Conservation (phyloP, 2,888 invertebrate species). For the Drosophila anomalata region DNA sequence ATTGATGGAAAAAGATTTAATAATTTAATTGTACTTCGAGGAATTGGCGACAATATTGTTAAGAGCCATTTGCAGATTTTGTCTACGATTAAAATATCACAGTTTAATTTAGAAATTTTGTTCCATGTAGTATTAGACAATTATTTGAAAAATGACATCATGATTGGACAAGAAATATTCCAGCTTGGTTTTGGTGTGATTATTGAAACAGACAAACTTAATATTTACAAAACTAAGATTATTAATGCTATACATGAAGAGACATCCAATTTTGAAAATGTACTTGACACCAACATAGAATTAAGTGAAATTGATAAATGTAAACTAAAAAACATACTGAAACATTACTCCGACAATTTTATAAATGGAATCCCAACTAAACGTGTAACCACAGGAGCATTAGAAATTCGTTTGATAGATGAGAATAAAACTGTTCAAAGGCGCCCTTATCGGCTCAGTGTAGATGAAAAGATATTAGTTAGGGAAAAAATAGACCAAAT, state of each 20-base stretch:
- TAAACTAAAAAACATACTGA: no score
- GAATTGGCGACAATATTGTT: constrained; percentile 9
- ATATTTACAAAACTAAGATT: no score
- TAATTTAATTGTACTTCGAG: constrained; percentile 14
- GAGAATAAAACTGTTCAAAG: constrained; percentile 2
- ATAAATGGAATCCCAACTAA: no score
- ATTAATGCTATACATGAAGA: no score
- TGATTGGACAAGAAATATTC: no score
- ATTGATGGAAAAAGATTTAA: constrained; percentile 9
- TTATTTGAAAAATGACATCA: neutral
- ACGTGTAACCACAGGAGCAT: neutral
- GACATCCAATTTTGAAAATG: neutral
- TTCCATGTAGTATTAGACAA: neutral
- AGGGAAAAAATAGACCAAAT: constrained; percentile 12
- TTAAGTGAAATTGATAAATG: neutral
- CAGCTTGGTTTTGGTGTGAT: no score
- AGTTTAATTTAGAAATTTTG: constrained; percentile 7
- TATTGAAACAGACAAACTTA: no score
- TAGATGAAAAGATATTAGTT: no score
- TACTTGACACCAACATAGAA: constrained; percentile 3
- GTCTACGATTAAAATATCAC: constrained; percentile 10
- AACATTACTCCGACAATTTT: no score
- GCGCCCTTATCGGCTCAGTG: constrained; percentile 7
- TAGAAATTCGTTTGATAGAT: neutral
- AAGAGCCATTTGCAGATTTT: constrained; percentile 15